Base-by-base conservation (phyloP, 2,113 vertebrate genomes). In the Takifugu bimaculatus region DNA sequence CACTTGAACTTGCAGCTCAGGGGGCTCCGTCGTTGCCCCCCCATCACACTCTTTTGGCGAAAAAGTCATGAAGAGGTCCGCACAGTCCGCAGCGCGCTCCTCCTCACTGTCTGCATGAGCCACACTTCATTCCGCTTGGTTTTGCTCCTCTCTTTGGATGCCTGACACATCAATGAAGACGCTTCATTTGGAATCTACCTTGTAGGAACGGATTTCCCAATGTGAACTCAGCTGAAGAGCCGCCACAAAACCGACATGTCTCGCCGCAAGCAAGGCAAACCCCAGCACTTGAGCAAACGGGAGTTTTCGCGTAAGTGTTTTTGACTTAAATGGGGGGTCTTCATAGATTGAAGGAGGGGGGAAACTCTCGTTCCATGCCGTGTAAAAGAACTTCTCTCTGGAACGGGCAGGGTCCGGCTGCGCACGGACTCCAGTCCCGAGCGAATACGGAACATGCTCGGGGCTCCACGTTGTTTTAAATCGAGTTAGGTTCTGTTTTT, bases 221-320 rank as follows among this genome's bases (percentile, higher is more conserved):
- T 88, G 87, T 88, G 87, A 88, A 80, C 83, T 80, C 73, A 75
- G 80, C 80, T 61, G 77, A 80, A 54, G 62, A 85, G 90, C 88
- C 91, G 85, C 90, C 92, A 87, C 91, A 88, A 74, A 78, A 87
- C 92, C 89, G 91, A 93, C 93, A 98, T 98, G 96, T 98, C 96
- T 95, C 96, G 96, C 93, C 96, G 96, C 92, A 98, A 98, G 94
- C 96, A 98, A 91, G 96, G 95, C 93, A 98, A 96, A 92, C 96
- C 96, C 86, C 95, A 96, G 94, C 96, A 98, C 94, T 94, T 98
- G 94, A 98, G 96, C 94, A 98, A 96, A 91, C 94, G 96, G 94
- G 96, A 96, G 92, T 96, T 98, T 93, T 96, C 96, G 91, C 94
- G 96, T 98, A 95, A 98, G 96, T 98, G 85, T 63, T 77, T 72